Conservation (phyloP, 2,888 invertebrate genomes). For the Amblyjoppa proteus region DNA sequence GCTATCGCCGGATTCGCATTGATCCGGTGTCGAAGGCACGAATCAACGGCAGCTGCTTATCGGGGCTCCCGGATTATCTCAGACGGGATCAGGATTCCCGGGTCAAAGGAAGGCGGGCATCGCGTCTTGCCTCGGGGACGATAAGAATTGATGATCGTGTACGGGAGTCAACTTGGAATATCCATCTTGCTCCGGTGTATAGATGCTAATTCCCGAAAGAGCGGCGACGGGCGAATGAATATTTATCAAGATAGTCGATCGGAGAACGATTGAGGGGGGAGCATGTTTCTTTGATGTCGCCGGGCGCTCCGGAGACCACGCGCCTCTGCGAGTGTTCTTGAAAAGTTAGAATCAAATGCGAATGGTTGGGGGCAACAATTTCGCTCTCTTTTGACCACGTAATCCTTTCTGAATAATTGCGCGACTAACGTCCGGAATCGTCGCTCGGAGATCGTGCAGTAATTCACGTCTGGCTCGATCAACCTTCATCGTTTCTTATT, state of each 20-base stretch:
- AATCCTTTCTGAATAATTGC: background rate
- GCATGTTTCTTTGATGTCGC: background rate
- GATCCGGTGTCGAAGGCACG: conserved; percentile 26
- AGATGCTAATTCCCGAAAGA: conserved; percentile 41
- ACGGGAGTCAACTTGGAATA: conserved; percentile 27
- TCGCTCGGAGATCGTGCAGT: background rate
- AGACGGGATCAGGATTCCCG: conserved; percentile 45
- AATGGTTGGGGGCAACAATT: background rate
- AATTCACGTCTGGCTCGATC: background rate
- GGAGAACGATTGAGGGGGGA: conserved; percentile 16
- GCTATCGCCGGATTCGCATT: conserved; percentile 38
- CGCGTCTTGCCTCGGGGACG: conserved; percentile 28
- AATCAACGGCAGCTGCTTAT: conserved; percentile 59
- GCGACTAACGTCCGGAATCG: background rate
- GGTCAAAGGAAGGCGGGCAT: conserved; percentile 57
- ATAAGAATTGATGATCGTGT: conserved; percentile 43
- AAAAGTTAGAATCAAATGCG: background rate
- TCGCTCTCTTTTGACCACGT: background rate
- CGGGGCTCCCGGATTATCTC: conserved; percentile 28
- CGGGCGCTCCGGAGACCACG: background rate
- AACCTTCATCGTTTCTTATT: background rate
- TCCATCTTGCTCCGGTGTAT: conserved; percentile 24
- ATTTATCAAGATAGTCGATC: conserved; percentile 58
- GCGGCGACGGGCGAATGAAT: conserved; percentile 50
- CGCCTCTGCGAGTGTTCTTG: background rate